These are phyloP conservation scores for Serrognathus titanus DNA, from an alignment of 2,888 invertebrate species.

Conservation along the genomic window DNA sequence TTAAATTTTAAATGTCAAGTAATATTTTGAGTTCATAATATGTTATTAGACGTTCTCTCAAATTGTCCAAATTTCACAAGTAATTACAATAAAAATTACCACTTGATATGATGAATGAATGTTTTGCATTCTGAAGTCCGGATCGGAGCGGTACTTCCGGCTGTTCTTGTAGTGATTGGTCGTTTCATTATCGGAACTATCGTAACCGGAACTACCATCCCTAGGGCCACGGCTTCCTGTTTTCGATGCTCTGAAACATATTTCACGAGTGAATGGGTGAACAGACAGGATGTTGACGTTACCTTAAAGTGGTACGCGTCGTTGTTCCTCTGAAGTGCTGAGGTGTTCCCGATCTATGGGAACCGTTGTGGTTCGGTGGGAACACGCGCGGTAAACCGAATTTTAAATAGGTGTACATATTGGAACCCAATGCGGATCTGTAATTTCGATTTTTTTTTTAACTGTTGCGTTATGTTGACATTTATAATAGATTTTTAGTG, in stretches of 20 bases:
- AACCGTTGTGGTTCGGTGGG: conserved; percentile 76
- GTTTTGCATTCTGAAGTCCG: conserved; percentile 74
- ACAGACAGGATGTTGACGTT: conserved; percentile 1
- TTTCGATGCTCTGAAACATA: conserved; percentile 52
- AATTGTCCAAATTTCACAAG: too few relatives aligned
- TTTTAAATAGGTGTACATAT: conserved; percentile 91
- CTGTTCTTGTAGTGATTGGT: conserved; percentile 60
- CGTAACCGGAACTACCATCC: conserved; percentile 89
- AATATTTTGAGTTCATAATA: too few relatives aligned
- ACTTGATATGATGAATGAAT: conserved; percentile 55
- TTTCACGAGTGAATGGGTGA: neutral
- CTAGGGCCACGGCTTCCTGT: conserved; percentile 61
- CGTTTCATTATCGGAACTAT: conserved; percentile 83
- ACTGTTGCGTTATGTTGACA: too few relatives aligned
- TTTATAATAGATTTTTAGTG: too few relatives aligned
- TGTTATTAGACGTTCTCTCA: too few relatives aligned
- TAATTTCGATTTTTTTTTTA: conserved; percentile 15
- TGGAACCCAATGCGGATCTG: conserved; percentile 81
- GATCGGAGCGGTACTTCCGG: conserved; percentile 80
- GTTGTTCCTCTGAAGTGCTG: conserved; percentile 42
- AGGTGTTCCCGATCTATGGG: conserved; percentile 65
- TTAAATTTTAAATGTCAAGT: too few relatives aligned
- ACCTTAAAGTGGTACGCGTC: conserved; percentile 18
- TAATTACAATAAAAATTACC: conserved; percentile 17
- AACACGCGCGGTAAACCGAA: conserved; percentile 90